Evolutionary conservation across 2,888 invertebrate species (phyloP).

Genomic region (Parapristionchus giblindavisi): DNA sequence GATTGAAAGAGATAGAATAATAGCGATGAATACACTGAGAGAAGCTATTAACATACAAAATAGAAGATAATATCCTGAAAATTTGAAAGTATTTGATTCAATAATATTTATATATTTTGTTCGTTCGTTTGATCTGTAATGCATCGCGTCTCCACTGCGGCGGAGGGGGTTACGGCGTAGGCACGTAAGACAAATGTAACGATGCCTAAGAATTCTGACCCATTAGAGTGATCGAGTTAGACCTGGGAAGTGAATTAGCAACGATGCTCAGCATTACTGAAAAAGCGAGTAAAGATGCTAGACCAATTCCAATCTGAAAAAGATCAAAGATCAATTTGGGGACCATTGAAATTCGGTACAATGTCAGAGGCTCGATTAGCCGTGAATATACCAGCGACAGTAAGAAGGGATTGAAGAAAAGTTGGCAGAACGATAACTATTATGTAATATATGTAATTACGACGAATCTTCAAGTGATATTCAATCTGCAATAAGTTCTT

Average conservation of each 20-base stretch:
- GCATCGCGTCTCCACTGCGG: no score
- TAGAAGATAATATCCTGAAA: conserved; percentile 20
- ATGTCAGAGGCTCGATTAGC: conserved; percentile 26
- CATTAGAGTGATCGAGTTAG: conserved; percentile 16
- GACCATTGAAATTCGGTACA: neutral
- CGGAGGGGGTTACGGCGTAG: no score
- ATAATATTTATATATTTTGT: no score
- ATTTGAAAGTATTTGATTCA: neutral
- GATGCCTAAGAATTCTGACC: no score
- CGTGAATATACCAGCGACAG: conserved; percentile 34
- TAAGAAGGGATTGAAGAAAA: conserved; percentile 25
- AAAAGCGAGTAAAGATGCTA: conserved; percentile 14
- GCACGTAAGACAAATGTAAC: no score
- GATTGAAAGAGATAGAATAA: conserved; percentile 21
- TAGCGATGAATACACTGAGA: conserved; percentile 16
- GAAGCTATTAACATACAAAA: conserved; percentile 29
- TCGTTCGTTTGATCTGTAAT: no score
- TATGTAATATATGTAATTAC: conserved; percentile 30
- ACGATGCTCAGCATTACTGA: conserved; percentile 31
- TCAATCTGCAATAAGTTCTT: conserved; percentile 1
- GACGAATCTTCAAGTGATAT: conserved; percentile 32
- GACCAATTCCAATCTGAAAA: conserved; percentile 27
- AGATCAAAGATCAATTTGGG: neutral
- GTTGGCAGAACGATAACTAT: conserved; percentile 33
- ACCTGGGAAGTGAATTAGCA: conserved; percentile 19